Base-by-base conservation (phyloP, 2,888 invertebrate genomes). In the Abscondita cerata region DNA sequence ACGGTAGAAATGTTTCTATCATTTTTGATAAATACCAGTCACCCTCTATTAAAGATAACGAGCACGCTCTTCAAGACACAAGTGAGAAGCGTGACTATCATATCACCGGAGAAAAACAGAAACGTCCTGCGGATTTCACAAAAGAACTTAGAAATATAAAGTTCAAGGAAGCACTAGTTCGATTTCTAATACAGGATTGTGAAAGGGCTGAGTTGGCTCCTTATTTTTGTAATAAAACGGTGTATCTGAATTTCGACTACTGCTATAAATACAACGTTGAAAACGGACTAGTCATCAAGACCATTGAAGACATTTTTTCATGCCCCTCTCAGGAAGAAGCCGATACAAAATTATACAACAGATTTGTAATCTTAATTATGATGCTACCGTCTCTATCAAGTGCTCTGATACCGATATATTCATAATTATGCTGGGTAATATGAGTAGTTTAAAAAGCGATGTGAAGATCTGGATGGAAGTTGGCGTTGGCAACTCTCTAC, bases 321-420 rank as follows among this genome's bases (percentile, higher is more conserved):
- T 55, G 38, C 15, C 25, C 50, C 9, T 38, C 1, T 47, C 56
- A 48, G 16, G 56, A 56, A 56, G 56, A 56, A 19, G 48, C 56
- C 8, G 59, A 52, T 19, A 50, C 54, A 3, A 44, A 47, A 13
- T 52, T 59, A 8, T 34, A 48, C 50, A 44, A 33, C 48, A n/a
- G n/a, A n/a, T n/a, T 40, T 60, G 54, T 18, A 48, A 50, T 41
- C 11, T 54, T 5, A 19, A 63, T 40, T 16, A 38, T 20, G 61
- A 66, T 15, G 25, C 55, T 13, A 61, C 58, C 19, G 55, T 72
- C 48, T 36, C 53, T 11, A 66, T 72, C 19, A 53, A 64, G 52
- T 62, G 64, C 38, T 71, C 70, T 12, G 70, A 72, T 56, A 70
- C 69, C 5, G 68, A 72, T 59, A 64, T 72, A 47, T 19, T 70